Conservation (phyloP, 2,797 vertebrate genomes). For the Esox lucius region DNA sequence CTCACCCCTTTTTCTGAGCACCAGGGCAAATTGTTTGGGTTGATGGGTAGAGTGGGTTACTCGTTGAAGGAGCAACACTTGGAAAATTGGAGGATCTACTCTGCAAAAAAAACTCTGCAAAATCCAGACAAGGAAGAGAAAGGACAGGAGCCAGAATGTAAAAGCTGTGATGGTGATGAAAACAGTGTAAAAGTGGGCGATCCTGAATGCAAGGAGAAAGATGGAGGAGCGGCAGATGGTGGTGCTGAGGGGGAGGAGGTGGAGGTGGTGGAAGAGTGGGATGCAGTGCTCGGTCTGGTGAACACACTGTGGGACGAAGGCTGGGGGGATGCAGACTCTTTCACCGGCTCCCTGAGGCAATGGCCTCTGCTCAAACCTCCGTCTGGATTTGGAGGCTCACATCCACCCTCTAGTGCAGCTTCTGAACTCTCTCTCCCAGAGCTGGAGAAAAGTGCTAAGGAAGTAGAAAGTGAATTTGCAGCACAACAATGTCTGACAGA, state of each 20-base stretch:
- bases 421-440: constrained; percentile 77
- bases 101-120: constrained; percentile 46
- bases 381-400: constrained; percentile 76
- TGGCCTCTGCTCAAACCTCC: constrained; percentile 80
- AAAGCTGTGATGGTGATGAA: constrained; percentile 6
- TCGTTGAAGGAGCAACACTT: constrained; percentile 72
- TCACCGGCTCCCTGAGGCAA: constrained; percentile 70
- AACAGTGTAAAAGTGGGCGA: neutral
- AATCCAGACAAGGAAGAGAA: constrained; percentile 26
- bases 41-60: constrained; percentile 60
- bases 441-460: constrained; percentile 71
- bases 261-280: constrained; percentile 67
- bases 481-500: constrained; percentile 39
- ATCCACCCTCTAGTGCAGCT: constrained; percentile 75
- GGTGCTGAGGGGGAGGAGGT: constrained; percentile 40
- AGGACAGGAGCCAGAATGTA: constrained; percentile 17
- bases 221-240: constrained; percentile 36
- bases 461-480: constrained; percentile 65
- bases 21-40: constrained; percentile 52
- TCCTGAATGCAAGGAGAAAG: constrained; percentile 33
- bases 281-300: constrained; percentile 76
- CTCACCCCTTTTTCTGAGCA: constrained; percentile 68
- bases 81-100: constrained; percentile 73
- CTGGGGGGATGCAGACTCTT: constrained; percentile 68
- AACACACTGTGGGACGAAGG: constrained; percentile 77